A percentile compares a stretch with the other conserved stretches of the same genome.
Evolutionary conservation across 2,797 vertebrate species (phyloP).

Genomic region (Esox lucius): DNA sequence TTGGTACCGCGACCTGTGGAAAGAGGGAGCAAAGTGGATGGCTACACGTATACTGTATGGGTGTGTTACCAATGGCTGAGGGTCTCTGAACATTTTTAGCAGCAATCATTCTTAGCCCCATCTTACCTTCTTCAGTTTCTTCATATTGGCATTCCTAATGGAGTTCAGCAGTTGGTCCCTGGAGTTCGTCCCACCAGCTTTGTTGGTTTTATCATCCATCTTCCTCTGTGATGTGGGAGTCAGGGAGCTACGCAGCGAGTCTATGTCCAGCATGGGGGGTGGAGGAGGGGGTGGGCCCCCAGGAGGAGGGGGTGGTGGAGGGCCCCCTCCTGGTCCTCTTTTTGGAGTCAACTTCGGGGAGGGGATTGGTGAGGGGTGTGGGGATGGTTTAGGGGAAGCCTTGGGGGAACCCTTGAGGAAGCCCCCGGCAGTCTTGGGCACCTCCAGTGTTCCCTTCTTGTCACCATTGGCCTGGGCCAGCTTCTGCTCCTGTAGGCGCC

Average conservation of each 20-base stretch:
- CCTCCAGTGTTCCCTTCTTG: slow-evolving; percentile 83
- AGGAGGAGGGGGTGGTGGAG: slow-evolving; percentile 71
- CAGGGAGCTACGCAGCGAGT: slow-evolving; percentile 85
- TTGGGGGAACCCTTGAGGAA: slow-evolving; percentile 78
- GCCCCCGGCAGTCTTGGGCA: slow-evolving; percentile 75
- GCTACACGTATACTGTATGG: not conserved
- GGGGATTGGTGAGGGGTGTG: slow-evolving; percentile 76
- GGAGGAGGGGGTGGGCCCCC: slow-evolving; percentile 72
- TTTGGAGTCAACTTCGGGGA: slow-evolving; percentile 83
- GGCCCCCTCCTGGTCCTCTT: slow-evolving; percentile 49
- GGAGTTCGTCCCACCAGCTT: slow-evolving; percentile 82
- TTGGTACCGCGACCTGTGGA: slow-evolving; percentile 75
- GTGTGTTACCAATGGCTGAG: not conserved
- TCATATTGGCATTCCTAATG: slow-evolving; percentile 85
- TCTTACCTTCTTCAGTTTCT: slow-evolving; percentile 91
- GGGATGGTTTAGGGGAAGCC: slow-evolving; percentile 78
- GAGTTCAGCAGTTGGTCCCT: slow-evolving; percentile 95
- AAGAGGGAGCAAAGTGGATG: slow-evolving; percentile 8
- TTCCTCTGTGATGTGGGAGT: slow-evolving; percentile 88
- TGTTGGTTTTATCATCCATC: slow-evolving; percentile 78
- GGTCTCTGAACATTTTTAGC: not conserved
- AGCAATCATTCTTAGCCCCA: not conserved
- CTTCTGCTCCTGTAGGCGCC: slow-evolving; percentile 91
- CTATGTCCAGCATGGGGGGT: slow-evolving; percentile 79
- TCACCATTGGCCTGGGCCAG: slow-evolving; percentile 83